These are phyloP conservation scores for Phengaris arion DNA, from an alignment of 2,888 invertebrate genomes.

Conservation along the genomic window DNA sequence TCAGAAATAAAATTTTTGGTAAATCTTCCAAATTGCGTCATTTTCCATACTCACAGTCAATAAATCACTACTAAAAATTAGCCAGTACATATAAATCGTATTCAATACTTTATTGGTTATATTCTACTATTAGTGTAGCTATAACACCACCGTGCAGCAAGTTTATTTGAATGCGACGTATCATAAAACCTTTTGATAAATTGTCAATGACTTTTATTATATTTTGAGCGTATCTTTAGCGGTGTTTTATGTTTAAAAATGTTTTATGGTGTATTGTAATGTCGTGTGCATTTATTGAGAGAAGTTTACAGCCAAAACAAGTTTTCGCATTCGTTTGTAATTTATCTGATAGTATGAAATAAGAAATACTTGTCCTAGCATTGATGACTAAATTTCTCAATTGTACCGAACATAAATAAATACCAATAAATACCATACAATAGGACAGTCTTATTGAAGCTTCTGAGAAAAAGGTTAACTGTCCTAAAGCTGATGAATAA, in stretches of 20 bases:
- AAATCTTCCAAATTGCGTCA: not conserved
- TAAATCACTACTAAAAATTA: slow-evolving; percentile 7
- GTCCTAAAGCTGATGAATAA: not conserved
- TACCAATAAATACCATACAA: too few species aligned
- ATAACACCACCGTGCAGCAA: slow-evolving; percentile 22
- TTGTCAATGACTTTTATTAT: slow-evolving; percentile 30
- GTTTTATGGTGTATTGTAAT: slow-evolving; percentile 11
- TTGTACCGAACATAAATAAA: not conserved
- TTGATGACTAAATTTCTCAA: not conserved
- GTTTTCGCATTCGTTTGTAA: slow-evolving; percentile 3
- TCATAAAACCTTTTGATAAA: slow-evolving; percentile 31
- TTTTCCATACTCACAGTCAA: not conserved
- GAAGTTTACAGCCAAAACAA: slow-evolving; percentile 5
- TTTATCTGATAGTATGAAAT: not conserved
- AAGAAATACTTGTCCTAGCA: not conserved
- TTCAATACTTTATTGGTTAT: slow-evolving; percentile 25
- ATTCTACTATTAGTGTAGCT: slow-evolving; percentile 25
- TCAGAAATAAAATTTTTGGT: not conserved
- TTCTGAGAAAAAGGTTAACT: not conserved
- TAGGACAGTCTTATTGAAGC: too few species aligned
- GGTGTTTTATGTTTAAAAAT: slow-evolving; percentile 8
- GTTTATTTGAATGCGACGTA: slow-evolving; percentile 30
- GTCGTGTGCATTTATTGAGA: slow-evolving; percentile 8
- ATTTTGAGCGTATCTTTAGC: slow-evolving; percentile 28
- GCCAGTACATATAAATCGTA: slow-evolving; percentile 29